phyloP scores from a whole-genome alignment of 1,140 invertebrate genomes.

The Drosophila yakuba region DNA sequence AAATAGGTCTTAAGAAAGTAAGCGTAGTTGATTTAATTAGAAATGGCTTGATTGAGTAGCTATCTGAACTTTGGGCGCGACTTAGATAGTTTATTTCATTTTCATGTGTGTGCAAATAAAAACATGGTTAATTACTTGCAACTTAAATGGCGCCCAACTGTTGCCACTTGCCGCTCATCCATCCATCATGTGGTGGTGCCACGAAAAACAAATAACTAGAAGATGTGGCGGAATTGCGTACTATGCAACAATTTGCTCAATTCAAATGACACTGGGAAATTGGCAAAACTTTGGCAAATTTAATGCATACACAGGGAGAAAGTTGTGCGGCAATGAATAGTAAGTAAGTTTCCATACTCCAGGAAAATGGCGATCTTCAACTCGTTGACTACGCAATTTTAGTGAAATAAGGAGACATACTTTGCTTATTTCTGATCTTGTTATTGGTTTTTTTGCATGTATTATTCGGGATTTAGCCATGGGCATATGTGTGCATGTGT shows the following conservation, averaged over 20 bases:
- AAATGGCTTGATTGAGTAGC: too few species aligned
- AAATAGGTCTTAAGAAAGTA: too few species aligned
- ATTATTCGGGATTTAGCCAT: not conserved
- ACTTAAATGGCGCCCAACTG: not conserved
- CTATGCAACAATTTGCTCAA: slow-evolving; percentile 30
- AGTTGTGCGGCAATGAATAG: not conserved
- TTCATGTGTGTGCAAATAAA: not conserved
- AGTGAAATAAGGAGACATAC: too few species aligned
- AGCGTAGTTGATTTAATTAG: too few species aligned
- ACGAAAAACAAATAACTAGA: not conserved
- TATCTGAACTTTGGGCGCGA: too few species aligned
- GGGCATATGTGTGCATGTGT: not conserved
- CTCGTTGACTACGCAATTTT: too few species aligned
- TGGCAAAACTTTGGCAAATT: slow-evolving; percentile 7
- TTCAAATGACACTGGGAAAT: slow-evolving; percentile 27
- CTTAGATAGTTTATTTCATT: too few species aligned
- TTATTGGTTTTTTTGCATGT: not conserved
- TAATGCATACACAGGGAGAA: slow-evolving; percentile 24
- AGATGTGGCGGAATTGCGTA: not conserved
- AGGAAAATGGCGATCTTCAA: not conserved
- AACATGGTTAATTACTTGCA: slow-evolving; percentile 9
- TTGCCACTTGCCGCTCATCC: slow-evolving; percentile 1
- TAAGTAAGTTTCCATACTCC: too few species aligned
- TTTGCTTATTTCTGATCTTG: too few species aligned
- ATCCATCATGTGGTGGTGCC: slow-evolving; percentile 14